These are phyloP conservation scores for Nannospalax galili DNA, from an alignment of 2,113 vertebrate species.

Conservation along the genomic window DNA sequence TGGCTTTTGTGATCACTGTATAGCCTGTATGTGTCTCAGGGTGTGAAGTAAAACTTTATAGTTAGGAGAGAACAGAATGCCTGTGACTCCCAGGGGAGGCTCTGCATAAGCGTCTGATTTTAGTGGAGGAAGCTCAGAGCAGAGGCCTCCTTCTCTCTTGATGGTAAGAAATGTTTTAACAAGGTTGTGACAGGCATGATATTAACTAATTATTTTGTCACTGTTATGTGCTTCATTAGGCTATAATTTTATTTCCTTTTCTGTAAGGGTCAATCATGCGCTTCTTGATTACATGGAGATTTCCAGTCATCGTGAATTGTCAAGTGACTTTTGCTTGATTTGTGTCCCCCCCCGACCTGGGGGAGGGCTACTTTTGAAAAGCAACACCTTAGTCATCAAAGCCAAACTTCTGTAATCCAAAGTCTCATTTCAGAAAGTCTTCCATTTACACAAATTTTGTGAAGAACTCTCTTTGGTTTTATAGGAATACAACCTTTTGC, in stretches of 20 bases:
- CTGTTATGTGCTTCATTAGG: neutral
- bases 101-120: constrained; percentile 43
- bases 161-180: neutral
- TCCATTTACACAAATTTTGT: constrained; percentile 8
- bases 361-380: constrained; percentile 56
- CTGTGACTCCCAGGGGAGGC: constrained; percentile 48
- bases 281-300: constrained; percentile 30
- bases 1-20: constrained; percentile 54
- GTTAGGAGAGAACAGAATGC: constrained; percentile 39
- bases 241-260: constrained; percentile 36
- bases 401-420: constrained; percentile 10
- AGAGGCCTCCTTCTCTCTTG: constrained; percentile 30
- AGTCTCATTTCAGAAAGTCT: constrained; percentile 58
- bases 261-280: constrained; percentile 77
- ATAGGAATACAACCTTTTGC: neutral
- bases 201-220: constrained; percentile 56
- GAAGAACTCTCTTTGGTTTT: constrained; percentile 46
- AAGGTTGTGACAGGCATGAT: constrained; percentile 33
- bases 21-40: constrained; percentile 63
- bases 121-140: constrained; percentile 47
- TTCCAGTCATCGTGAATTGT: constrained; percentile 31
- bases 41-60: neutral
- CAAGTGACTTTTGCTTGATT: constrained; percentile 33
- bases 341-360: neutral
- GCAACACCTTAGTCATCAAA: neutral